Conservation (phyloP, 2,888 invertebrate species). For the Diplazon laetatorius region DNA sequence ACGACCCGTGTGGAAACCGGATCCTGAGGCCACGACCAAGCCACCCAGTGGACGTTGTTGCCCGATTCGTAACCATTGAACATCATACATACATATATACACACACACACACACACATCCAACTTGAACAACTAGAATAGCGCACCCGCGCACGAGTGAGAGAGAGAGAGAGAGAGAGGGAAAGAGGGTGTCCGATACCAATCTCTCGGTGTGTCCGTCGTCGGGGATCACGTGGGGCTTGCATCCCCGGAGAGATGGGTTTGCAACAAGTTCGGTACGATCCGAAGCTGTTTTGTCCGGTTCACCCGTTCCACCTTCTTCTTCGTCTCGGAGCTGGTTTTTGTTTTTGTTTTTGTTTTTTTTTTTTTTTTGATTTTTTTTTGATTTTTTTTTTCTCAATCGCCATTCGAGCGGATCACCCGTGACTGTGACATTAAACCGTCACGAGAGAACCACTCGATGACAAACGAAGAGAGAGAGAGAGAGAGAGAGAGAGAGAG, state of each 20-base stretch:
- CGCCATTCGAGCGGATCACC: slow-evolving; percentile 38
- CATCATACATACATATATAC: too few species aligned
- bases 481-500: too few species aligned
- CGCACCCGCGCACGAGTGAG: too few species aligned
- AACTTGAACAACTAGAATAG: too few species aligned
- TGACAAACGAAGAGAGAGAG: too few species aligned
- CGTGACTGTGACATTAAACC: slow-evolving; percentile 63
- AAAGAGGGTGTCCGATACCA: slow-evolving; percentile 9
- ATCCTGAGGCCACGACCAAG: slow-evolving; percentile 76
- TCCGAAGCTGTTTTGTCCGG: slow-evolving; percentile 44
- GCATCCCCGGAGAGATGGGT: slow-evolving; percentile 26
- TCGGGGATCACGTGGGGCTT: slow-evolving; percentile 14
- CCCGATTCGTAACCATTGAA: too few species aligned
- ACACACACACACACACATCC: too few species aligned
- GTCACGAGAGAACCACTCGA: too few species aligned
- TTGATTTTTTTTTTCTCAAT: too few species aligned
- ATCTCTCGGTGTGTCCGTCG: slow-evolving; percentile 24
- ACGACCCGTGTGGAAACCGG: slow-evolving; percentile 79
- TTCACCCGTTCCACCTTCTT: slow-evolving; percentile 9
- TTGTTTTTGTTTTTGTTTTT: neutral
- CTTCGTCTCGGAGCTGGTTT: too few species aligned
- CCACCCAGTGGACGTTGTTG: slow-evolving; percentile 73
- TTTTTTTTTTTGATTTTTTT: too few species aligned
- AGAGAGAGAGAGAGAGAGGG: too few species aligned
- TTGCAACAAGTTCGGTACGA: slow-evolving; percentile 46